Conservation (phyloP, 2,888 invertebrate genomes). For the Zygothrica quintamaculata region DNA sequence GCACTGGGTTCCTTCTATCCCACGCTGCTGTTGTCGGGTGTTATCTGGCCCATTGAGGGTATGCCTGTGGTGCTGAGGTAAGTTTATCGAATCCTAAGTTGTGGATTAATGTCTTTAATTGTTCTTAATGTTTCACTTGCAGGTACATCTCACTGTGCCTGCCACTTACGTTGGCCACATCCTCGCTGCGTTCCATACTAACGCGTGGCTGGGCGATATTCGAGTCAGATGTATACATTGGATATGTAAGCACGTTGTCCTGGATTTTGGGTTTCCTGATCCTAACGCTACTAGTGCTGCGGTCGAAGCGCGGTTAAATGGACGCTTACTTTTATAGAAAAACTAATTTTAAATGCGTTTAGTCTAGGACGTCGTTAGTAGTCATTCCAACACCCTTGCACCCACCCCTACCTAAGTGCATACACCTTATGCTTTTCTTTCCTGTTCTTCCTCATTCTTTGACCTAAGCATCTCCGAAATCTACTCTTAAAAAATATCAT, state of each 20-base stretch:
- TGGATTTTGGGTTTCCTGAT: slow-evolving; percentile 94
- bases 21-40: slow-evolving; percentile 94
- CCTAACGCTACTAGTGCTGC: slow-evolving; percentile 91
- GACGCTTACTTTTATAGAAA: slow-evolving; percentile 33
- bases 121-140: neutral
- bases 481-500: slow-evolving; percentile 62
- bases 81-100: slow-evolving; percentile 21
- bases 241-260: slow-evolving; percentile 92
- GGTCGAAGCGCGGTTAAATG: slow-evolving; percentile 90
- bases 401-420: neutral
- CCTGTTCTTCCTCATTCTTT: slow-evolving; percentile 15
- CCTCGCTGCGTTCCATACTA: slow-evolving; percentile 93
- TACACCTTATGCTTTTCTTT: slow-evolving; percentile 24
- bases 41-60: slow-evolving; percentile 98
- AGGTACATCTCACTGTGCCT: slow-evolving; percentile 92
- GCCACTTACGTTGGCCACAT: slow-evolving; percentile 96
- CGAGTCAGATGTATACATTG: slow-evolving; percentile 93
- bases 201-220: slow-evolving; percentile 94
- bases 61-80: slow-evolving; percentile 93
- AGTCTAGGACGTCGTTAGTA: slow-evolving; percentile 58
- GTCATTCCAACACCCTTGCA: slow-evolving; percentile 45
- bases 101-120: neutral
- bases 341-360: slow-evolving; percentile 55
- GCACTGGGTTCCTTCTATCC: slow-evolving; percentile 98
- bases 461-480: neutral